A percentile compares a stretch with the other conserved stretches of the same genome.
Evolutionary conservation across 2,888 invertebrate species (phyloP).

Genomic region (Amphipyra berbera): DNA sequence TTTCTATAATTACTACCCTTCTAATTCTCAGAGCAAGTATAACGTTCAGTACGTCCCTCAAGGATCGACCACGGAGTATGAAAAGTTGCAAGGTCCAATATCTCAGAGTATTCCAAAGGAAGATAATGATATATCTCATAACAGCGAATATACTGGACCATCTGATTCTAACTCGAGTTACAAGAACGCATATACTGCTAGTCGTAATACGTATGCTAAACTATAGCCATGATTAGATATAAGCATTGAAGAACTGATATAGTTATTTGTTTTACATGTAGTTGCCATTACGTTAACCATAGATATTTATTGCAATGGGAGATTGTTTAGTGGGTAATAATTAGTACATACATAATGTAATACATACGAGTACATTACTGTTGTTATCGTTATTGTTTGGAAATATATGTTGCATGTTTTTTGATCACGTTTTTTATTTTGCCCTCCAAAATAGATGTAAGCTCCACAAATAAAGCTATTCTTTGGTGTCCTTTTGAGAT

Average conservation of each 20-base stretch:
- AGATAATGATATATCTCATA: slow-evolving; percentile 77
- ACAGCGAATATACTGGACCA: slow-evolving; percentile 74
- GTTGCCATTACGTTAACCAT: slow-evolving; percentile 67
- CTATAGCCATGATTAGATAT: slow-evolving; percentile 54
- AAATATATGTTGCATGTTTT: slow-evolving; percentile 50
- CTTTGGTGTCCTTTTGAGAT: too few relatives aligned
- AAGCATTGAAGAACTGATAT: slow-evolving; percentile 40
- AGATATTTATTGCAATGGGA: slow-evolving; percentile 67
- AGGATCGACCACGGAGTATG: slow-evolving; percentile 73
- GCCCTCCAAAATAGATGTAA: not conserved
- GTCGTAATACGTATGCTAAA: slow-evolving; percentile 74
- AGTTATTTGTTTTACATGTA: slow-evolving; percentile 47
- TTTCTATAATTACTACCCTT: slow-evolving; percentile 81
- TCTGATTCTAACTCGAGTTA: slow-evolving; percentile 76
- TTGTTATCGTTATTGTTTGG: slow-evolving; percentile 29
- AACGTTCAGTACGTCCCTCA: slow-evolving; percentile 70
- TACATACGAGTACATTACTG: slow-evolving; percentile 1
- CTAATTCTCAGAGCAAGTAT: slow-evolving; percentile 78
- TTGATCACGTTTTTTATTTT: slow-evolving; percentile 24
- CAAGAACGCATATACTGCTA: slow-evolving; percentile 75
- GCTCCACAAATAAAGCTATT: not conserved
- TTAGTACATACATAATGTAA: slow-evolving; percentile 16
- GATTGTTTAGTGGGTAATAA: slow-evolving; percentile 27
- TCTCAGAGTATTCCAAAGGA: slow-evolving; percentile 77
- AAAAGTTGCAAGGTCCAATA: slow-evolving; percentile 72